Evolutionary conservation across 2,797 vertebrate genomes (phyloP).

Genomic region (Acridotheres tristis): DNA sequence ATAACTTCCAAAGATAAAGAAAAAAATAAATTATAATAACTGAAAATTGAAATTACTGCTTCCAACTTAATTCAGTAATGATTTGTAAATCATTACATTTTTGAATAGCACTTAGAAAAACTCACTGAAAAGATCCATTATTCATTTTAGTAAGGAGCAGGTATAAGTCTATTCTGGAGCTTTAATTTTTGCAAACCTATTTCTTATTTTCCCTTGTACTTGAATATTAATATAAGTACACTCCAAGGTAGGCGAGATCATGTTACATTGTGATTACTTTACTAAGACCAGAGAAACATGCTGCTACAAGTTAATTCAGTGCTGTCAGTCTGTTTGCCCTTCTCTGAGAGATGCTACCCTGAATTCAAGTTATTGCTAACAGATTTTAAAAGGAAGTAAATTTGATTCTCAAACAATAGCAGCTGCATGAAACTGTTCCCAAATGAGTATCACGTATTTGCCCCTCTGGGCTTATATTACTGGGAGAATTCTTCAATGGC

Average conservation of each 20-base stretch:
- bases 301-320: neutral
- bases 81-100: neutral
- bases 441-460: neutral
- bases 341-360: neutral
- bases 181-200: conserved; percentile 13
- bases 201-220: neutral
- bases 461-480: neutral
- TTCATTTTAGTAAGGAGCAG: neutral
- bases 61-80: neutral
- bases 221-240: neutral
- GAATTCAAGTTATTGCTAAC: neutral
- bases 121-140: neutral
- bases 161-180: neutral
- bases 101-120: conserved; percentile 13
- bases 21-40: neutral
- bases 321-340: neutral
- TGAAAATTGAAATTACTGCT: neutral
- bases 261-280: neutral
- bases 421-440: neutral
- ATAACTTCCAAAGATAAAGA: neutral
- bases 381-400: neutral
- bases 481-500: neutral
- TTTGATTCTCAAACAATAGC: neutral
- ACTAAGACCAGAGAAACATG: neutral
- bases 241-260: neutral